Evolutionary conservation across 2,113 vertebrate species (phyloP).

Genomic region (Garra rufa): DNA sequence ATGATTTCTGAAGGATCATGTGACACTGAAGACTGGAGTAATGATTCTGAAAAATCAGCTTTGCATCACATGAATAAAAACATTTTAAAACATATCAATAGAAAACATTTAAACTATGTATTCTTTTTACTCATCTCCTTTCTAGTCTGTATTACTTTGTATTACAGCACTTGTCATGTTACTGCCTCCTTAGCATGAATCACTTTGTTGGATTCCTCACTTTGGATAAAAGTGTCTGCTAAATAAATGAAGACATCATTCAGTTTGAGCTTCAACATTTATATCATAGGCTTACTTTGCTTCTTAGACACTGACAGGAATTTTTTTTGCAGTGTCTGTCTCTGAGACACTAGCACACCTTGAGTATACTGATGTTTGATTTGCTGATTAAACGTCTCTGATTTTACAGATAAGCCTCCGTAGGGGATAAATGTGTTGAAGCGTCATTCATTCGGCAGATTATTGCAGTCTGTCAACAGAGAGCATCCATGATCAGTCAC

Average conservation of each 20-base stretch:
- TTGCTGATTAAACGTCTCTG: background rate
- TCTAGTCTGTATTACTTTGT: background rate
- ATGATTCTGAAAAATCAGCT: background rate
- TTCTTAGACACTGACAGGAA: background rate
- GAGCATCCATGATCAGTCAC: background rate
- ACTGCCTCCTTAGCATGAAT: background rate
- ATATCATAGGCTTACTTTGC: background rate
- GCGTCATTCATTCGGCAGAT: background rate
- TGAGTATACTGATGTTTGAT: background rate
- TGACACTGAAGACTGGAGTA: background rate
- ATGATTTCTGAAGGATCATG: background rate
- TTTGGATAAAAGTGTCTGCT: background rate
- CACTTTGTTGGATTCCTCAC: background rate
- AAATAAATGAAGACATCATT: background rate
- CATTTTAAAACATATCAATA: background rate
- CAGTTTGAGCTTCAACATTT: background rate
- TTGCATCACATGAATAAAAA: background rate
- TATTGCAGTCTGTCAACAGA: constrained; percentile 23
- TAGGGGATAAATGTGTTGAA: background rate
- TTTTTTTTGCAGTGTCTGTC: background rate
- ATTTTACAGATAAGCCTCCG: background rate
- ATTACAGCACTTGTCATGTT: too few relatives aligned
- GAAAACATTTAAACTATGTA: background rate
- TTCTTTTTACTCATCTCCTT: background rate
- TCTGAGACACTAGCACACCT: background rate